These are phyloP conservation scores for Champsocephalus gunnari DNA, from an alignment of 2,797 vertebrate species.

Conservation along the genomic window DNA sequence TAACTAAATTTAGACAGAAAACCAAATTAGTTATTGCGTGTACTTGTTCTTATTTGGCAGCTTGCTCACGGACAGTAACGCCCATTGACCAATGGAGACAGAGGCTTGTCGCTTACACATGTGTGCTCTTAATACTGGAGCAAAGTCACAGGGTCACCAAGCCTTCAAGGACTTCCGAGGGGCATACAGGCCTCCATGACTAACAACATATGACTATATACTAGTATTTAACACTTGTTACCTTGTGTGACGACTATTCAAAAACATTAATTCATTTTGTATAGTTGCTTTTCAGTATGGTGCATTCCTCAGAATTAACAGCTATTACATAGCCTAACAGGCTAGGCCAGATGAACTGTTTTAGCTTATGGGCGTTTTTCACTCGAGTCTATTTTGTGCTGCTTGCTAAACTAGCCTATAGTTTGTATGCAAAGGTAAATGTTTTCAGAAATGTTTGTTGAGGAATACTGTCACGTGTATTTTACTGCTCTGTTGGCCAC, in stretches of 20 bases:
- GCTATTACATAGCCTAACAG: neutral
- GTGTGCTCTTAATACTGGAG: neutral
- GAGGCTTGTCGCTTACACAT: neutral
- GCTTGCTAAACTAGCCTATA: neutral
- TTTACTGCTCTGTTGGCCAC: neutral
- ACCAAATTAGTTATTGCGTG: neutral
- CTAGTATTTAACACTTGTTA: no score
- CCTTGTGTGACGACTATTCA: rapidly evolving
- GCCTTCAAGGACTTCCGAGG: constrained; percentile 37
- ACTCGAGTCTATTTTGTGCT: neutral
- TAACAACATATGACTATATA: neutral
- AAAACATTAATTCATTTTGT: neutral
- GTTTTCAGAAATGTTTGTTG: constrained; percentile 12
- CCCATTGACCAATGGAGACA: neutral
- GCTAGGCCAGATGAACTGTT: neutral
- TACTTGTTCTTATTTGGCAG: constrained; percentile 10
- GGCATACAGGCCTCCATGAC: neutral
- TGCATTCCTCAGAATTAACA: neutral
- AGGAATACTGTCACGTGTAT: constrained; percentile 15
- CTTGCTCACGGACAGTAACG: neutral
- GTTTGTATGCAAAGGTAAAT: neutral
- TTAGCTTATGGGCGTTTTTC: neutral
- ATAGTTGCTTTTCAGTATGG: neutral
- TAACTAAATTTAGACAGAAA: constrained; percentile 29
- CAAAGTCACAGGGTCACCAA: constrained; percentile 42